A percentile compares a stretch with the other conserved stretches of the same genome.
Evolutionary conservation across 2,888 invertebrate species (phyloP).

Genomic region (Molanna angustata): DNA sequence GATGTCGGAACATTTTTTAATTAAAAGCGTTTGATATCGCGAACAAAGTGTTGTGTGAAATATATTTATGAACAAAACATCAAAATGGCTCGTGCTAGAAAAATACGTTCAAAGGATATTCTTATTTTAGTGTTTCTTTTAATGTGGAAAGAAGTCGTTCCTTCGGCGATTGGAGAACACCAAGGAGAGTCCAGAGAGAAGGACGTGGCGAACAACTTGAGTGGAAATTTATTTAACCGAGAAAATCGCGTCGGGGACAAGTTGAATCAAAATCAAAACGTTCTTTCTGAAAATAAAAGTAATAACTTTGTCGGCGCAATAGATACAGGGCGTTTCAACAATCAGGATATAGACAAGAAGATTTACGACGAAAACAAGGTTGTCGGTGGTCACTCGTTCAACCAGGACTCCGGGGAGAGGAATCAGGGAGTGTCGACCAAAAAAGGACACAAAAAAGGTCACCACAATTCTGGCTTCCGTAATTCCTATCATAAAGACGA

Average conservation of each 20-base stretch:
- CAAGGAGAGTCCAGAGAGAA: constrained; percentile 37
- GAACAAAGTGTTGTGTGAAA: constrained; percentile 3
- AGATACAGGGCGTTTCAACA: constrained; percentile 49
- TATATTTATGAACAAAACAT: not conserved
- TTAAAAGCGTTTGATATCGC: not conserved
- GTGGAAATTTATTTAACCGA: constrained; percentile 45
- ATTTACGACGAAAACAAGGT: constrained; percentile 47
- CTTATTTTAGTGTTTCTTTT: constrained; percentile 16
- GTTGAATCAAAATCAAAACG: constrained; percentile 47
- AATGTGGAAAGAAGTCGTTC: constrained; percentile 19
- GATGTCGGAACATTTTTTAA: not conserved
- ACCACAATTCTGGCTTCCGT: constrained; percentile 66
- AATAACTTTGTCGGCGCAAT: constrained; percentile 49
- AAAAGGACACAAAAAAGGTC: constrained; percentile 63
- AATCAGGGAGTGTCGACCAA: constrained; percentile 47
- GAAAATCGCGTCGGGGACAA: constrained; percentile 52
- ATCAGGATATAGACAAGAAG: constrained; percentile 50
- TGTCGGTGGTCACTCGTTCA: constrained; percentile 47
- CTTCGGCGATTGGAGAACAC: constrained; percentile 47
- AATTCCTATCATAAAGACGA: constrained; percentile 71
- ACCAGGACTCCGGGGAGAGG: constrained; percentile 50
- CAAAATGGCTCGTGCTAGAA: constrained; percentile 19
- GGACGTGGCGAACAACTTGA: constrained; percentile 48
- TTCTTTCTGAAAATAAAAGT: constrained; percentile 47
- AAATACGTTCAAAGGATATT: constrained; percentile 6